phyloP scores from a whole-genome alignment of 2,888 invertebrate species.

The Candidula unifasciata region DNA sequence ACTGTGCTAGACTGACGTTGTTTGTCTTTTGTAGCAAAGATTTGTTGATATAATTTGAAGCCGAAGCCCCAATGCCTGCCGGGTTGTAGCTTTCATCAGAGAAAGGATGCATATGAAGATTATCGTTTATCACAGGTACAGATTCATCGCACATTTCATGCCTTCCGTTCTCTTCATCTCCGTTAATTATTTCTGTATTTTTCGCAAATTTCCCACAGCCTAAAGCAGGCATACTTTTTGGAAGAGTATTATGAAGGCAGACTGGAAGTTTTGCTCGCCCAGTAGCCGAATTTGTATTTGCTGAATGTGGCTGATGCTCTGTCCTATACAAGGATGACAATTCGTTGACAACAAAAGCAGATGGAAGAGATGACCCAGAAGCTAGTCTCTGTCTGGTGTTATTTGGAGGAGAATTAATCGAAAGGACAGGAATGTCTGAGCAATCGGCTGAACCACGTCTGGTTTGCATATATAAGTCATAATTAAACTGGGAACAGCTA shows the following conservation, averaged over 20 bases:
- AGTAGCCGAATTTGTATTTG: neutral
- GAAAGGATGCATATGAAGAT: conserved; percentile 52
- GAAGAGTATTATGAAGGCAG: conserved; percentile 38
- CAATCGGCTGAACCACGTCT: conserved; percentile 43
- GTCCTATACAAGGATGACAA: neutral
- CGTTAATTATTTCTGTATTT: neutral
- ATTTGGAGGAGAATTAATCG: conserved; percentile 39
- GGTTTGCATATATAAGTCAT: neutral
- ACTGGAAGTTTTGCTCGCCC: conserved; percentile 38
- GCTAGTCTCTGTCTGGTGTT: conserved; percentile 31
- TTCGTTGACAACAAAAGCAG: conserved; percentile 48
- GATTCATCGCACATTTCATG: conserved; percentile 21
- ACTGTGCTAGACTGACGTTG: conserved; percentile 52
- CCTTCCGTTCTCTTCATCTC: conserved; percentile 41
- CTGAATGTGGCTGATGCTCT: neutral
- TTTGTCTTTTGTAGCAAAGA: conserved; percentile 55
- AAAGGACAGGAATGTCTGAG: conserved; percentile 34
- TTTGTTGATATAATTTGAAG: conserved; percentile 55
- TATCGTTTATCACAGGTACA: conserved; percentile 13
- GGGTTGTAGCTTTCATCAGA: conserved; percentile 56
- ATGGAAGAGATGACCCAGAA: conserved; percentile 45
- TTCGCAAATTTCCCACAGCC: neutral
- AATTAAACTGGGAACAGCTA: neutral
- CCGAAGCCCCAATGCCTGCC: conserved; percentile 39
- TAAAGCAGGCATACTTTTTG: neutral